Conservation (phyloP, 2,797 vertebrate species). For the Enteromius thamalakanensis region DNA sequence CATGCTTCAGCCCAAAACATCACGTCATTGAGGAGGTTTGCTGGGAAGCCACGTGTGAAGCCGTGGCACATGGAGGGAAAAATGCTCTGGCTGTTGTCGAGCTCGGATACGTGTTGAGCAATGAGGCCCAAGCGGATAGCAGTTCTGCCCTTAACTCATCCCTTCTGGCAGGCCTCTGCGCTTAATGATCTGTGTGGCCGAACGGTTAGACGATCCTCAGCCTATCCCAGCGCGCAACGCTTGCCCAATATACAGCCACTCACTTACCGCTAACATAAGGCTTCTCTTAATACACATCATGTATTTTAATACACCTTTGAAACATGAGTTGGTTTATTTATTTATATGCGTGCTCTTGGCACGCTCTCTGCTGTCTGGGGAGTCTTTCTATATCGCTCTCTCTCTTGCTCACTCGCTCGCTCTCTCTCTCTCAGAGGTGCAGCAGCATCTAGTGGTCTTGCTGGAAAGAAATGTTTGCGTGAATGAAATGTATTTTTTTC, state of each 20-base stretch:
- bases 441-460: slow-evolving; percentile 55
- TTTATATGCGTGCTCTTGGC: slow-evolving; percentile 32
- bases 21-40: not conserved
- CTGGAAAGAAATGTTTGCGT: slow-evolving; percentile 4
- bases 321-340: slow-evolving; percentile 53
- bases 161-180: slow-evolving; percentile 30
- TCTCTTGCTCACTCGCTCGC: slow-evolving; percentile 9
- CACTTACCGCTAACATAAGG: slow-evolving; percentile 40
- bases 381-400: slow-evolving; percentile 24
- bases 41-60: not conserved
- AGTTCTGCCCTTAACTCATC: slow-evolving; percentile 28
- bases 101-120: slow-evolving; percentile 19
- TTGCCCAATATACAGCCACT: slow-evolving; percentile 32
- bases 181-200: slow-evolving; percentile 37
- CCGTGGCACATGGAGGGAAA: slow-evolving; percentile 1
- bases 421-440: slow-evolving; percentile 39
- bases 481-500: not conserved
- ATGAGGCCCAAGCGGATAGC: slow-evolving; percentile 25
- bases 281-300: slow-evolving; percentile 49
- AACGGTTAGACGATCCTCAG: slow-evolving; percentile 26
- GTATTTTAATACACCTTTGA: slow-evolving; percentile 58
- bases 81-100: slow-evolving; percentile 9
- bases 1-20: not conserved
- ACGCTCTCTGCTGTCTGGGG: not conserved
- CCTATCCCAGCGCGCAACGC: not conserved